Evolutionary conservation across 2,113 vertebrate species (phyloP), one percentile per base, ranked within the genome.

Genomic region (Xenotilapia leptura): DNA sequence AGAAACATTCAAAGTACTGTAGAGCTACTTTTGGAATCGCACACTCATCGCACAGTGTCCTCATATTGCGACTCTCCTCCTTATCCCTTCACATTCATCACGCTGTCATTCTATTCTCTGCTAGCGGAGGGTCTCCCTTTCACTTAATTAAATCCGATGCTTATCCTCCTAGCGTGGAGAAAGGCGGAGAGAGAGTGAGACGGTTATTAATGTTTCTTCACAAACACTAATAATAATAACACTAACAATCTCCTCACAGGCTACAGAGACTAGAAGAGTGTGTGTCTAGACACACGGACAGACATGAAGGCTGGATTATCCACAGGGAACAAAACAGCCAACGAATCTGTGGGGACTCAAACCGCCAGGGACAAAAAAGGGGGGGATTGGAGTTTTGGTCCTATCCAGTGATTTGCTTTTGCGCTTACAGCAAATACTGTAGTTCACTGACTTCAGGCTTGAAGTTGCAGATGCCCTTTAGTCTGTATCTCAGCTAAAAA

Each of bases 81-180:
- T 75, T 54, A 85, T 89, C 81, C 87, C 47, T 60, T 85, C 60
- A 53, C 82, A 90, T 93, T 88, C 53, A 88, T 91, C 88, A 82
- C 51, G 53, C 73, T 86, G 88, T 92, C 93, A 80, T 86, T 86
- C 53, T 88, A 5, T 82, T 86, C 73, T 84, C 68, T 56, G 84
- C 70, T 81, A 85, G 90, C 9, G 23, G 75, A 83, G 68, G 87
- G 85, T 91, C 89, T 90, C 54, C 83, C 86, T 89, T 79, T 91
- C 83, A 86, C 17, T 88, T 89, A 83, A 91, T 94, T 90, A 88
- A 91, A 90, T 89, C 54, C 5, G 80, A 91, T 84, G 49, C 87
- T 88, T 86, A 85, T 91, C 85, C 70, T 90, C 21, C 15, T 42
- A 17, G 47, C 49, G 12, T 5, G 9, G 80, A 58, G 38, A 28